Base-by-base conservation (phyloP, 2,797 vertebrate genomes). In the Menidia menidia region DNA sequence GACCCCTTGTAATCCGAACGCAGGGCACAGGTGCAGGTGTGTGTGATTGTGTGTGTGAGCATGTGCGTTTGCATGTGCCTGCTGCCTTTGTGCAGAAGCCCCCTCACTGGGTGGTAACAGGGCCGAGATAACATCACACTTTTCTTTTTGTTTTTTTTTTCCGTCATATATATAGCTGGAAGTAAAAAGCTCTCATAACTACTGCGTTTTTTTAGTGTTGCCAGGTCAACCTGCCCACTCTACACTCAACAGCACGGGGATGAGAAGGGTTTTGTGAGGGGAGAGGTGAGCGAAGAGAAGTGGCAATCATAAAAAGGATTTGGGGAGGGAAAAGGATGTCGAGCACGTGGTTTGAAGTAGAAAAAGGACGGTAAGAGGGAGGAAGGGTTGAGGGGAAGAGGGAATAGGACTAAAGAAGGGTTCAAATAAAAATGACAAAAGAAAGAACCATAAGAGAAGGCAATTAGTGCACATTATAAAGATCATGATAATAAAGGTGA, bases 211-310 rank as follows among this genome's bases (percentile, higher is more conserved):
- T 90, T 78, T 76, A 83, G 80, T 81, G 88, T 86, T 89, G 88
- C 81, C 81, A 87, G 88, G 87, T 90, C 87, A 90, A 83, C 82
- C 82, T 91, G 81, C 89, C 90, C 88, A 92, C 89, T 91, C 88
- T 66, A 78, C 86, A 88, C 86, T 91, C 84, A 78, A 82, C 83
- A 79, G 74, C 73, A 14, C 77, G 66, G 69, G 72, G 78, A 87
- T 75, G 87, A 87, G 81, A 74, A 80, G 73, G 74, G 81, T 73
- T 86, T 84, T 82, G 84, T 83, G 78, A 71, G 69, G 78, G 64
- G 76, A 80, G 78, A 88, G 85, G 88, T 85, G 81, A 84, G 70
- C 68, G 76, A 82, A 65, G 84, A 85, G 74, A 78, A 80, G 82
- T 78, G 82, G 75, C 71, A 82, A 84, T 48, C 60, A 75, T 78